Conservation (phyloP, 2,113 vertebrate genomes). For the Montifringilla adamsi region DNA sequence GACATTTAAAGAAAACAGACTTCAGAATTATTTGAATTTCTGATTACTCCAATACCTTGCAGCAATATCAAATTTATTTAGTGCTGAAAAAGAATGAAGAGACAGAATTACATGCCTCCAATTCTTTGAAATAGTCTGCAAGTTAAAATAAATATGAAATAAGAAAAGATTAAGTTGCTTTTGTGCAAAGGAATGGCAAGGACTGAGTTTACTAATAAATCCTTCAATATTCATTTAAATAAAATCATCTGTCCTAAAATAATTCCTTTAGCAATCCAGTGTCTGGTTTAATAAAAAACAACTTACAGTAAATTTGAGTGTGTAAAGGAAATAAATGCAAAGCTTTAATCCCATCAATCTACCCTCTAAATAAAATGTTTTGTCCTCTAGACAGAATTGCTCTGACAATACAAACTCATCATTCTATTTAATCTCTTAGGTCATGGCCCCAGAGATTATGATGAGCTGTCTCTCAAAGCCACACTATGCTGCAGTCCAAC, state of each 20-base stretch:
- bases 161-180: conserved; percentile 12
- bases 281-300: conserved; percentile 57
- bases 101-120: background rate
- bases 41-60: background rate
- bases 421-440: conserved; percentile 67
- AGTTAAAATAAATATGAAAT: background rate
- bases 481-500: background rate
- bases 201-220: conserved; percentile 16
- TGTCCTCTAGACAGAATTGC: conserved; percentile 55
- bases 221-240: conserved; percentile 37
- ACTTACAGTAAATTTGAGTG: conserved; percentile 29
- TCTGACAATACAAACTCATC: conserved; percentile 68
- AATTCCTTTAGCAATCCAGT: conserved; percentile 40
- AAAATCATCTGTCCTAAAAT: conserved; percentile 52
- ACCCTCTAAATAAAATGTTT: conserved; percentile 31
- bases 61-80: background rate
- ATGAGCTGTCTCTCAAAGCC: conserved; percentile 59
- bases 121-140: background rate
- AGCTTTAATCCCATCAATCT: conserved; percentile 59
- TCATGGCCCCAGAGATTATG: conserved; percentile 63
- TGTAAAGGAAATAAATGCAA: conserved; percentile 57
- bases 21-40: background rate
- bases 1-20: background rate
- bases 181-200: conserved; percentile 16
- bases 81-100: background rate